Percentiles rank a stretch among this genome's conserved stretches.
phyloP scores from a whole-genome alignment of 37 sponge, comb jelly and placozoan species.

The Theonella swinhoei region DNA sequence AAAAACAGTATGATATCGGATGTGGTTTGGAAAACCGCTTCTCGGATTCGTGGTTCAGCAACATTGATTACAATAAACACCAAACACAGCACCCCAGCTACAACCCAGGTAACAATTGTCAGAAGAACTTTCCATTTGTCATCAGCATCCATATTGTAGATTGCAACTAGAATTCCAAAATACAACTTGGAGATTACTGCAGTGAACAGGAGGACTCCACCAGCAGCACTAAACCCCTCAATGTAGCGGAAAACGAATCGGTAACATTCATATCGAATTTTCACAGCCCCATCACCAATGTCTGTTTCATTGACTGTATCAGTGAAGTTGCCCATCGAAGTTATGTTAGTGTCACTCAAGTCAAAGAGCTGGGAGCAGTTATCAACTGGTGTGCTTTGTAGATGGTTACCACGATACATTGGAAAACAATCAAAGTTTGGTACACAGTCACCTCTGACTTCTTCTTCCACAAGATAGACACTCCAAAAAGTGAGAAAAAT shows the following conservation, averaged over 20 bases:
- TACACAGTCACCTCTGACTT: neutral
- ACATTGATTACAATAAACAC: neutral
- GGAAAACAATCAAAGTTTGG: neutral
- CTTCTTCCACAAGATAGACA: neutral
- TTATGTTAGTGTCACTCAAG: neutral
- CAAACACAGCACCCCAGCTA: neutral
- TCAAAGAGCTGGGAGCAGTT: neutral
- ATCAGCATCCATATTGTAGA: too few relatives aligned
- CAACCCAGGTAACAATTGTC: too few relatives aligned
- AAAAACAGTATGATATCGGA: neutral
- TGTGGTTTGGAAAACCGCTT: neutral
- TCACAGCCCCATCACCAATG: neutral
- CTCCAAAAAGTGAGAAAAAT: neutral
- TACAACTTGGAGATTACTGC: neutral
- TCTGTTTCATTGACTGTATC: neutral
- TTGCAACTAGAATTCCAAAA: neutral
- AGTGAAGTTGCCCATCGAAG: neutral
- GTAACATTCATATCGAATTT: neutral
- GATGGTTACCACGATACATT: neutral
- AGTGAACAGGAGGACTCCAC: neutral
- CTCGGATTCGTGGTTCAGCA: neutral
- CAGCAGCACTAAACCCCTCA: constrained; percentile 2
- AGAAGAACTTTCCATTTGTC: too few relatives aligned
- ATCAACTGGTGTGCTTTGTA: neutral
- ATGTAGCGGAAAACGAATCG: neutral